A percentile compares a stretch with the other conserved stretches of the same genome.
These are phyloP conservation scores for Phainopepla nitens DNA, from an alignment of 2,113 vertebrate genomes.

Conservation along the genomic window DNA sequence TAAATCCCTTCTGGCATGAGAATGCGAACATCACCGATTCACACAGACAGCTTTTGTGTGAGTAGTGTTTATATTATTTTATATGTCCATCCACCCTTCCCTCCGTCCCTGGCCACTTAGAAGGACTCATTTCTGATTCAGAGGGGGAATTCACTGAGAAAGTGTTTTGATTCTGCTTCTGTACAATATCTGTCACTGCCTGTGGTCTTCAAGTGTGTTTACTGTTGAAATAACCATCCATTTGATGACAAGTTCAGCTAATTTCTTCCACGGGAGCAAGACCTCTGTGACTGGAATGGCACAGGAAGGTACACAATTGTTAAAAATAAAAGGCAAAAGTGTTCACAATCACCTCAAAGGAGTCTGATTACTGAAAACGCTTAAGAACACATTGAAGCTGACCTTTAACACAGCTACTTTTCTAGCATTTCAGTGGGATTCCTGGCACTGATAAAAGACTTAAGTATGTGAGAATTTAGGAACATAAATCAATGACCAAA, in stretches of 20 bases:
- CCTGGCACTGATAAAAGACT: neutral
- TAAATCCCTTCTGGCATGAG: constrained; percentile 80
- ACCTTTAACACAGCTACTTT: neutral
- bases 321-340: neutral
- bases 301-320: neutral
- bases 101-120: neutral
- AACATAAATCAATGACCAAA: neutral
- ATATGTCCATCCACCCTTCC: neutral
- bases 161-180: neutral
- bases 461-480: neutral
- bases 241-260: neutral
- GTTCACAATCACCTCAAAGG: neutral
- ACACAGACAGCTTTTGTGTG: constrained; percentile 79
- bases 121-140: neutral
- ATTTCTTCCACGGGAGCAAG: neutral
- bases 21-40: constrained; percentile 77
- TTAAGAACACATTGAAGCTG: neutral
- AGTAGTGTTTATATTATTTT: constrained; percentile 39
- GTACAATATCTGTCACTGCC: neutral
- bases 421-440: neutral
- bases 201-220: neutral
- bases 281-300: neutral
- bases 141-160: neutral
- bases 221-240: neutral
- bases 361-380: neutral